Percentiles rank a stretch among this genome's conserved stretches.
Conservation (phyloP, 2,888 invertebrate species). For the Pemphredon lugubris region DNA sequence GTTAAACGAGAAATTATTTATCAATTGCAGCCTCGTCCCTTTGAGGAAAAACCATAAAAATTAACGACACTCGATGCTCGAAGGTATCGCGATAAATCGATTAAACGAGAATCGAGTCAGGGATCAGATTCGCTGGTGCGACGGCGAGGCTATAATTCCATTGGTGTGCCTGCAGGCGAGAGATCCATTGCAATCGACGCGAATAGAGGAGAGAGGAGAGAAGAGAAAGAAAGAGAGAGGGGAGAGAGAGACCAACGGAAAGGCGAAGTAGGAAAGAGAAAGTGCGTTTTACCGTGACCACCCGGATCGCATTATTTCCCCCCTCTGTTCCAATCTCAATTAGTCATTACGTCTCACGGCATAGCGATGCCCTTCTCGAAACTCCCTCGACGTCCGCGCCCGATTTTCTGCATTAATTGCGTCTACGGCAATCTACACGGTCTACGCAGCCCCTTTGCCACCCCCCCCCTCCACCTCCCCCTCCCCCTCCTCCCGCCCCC, state of each 20-base stretch:
- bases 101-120: slow-evolving; percentile 47
- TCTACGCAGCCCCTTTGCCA: slow-evolving; percentile 14
- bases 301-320: slow-evolving; percentile 61
- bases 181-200: slow-evolving; percentile 62
- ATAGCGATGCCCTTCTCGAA: slow-evolving; percentile 65
- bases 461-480: slow-evolving; percentile 7
- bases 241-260: slow-evolving; percentile 23
- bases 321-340: slow-evolving; percentile 69
- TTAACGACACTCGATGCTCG: neutral
- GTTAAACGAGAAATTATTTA: too few relatives aligned
- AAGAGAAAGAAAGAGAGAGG: slow-evolving; percentile 28
- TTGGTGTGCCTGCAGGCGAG: slow-evolving; percentile 64
- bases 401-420: slow-evolving; percentile 66
- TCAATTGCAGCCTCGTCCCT: too few relatives aligned
- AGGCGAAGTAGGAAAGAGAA: slow-evolving; percentile 43
- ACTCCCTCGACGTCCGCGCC: slow-evolving; percentile 49
- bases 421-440: slow-evolving; percentile 59
- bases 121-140: slow-evolving; percentile 20
- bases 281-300: slow-evolving; percentile 65
- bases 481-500: slow-evolving; percentile 6
- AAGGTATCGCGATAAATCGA: slow-evolving; percentile 44
- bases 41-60: too few relatives aligned
- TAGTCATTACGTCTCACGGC: slow-evolving; percentile 71
- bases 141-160: slow-evolving; percentile 58
- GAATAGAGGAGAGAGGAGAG: slow-evolving; percentile 24